Base-by-base conservation (phyloP, 2,888 invertebrate genomes). In the Invenusta paracnida region DNA sequence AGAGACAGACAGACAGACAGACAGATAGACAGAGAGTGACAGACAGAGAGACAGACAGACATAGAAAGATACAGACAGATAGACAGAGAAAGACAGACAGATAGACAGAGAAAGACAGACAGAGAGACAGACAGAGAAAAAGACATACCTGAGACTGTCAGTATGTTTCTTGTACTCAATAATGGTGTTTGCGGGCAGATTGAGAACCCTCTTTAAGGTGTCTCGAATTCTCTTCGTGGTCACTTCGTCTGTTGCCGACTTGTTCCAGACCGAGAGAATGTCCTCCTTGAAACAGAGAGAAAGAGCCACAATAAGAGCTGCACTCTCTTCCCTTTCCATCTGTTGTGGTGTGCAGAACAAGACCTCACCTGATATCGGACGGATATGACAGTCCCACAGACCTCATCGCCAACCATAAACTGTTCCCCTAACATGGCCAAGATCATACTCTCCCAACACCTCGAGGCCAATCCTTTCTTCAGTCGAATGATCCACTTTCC, bases 341-440 rank as follows among this genome's bases (percentile, higher is more conserved):
- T n/a, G n/a, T n/a, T n/a, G n/a, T n/a, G n/a, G n/a, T n/a, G n/a
- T n/a, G n/a, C n/a, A n/a, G n/a, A n/a, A n/a, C n/a, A n/a, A n/a
- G 66, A 73, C 31, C 88, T 89, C 90, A 95, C 95, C 93, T 95
- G 96, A 93, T 95, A 96, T 90, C 97, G 94, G 88, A 98, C 95
- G 85, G 97, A 97, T 89, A 98, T 95, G 88, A 98, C 98, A 87
- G 97, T 95, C 23, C 98, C 99, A 92, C 98, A 99, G 89, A 99
- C 96, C 93, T 99, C 99, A 89, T 96, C 95, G 25, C 97, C 97
- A 67, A 98, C 97, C 94, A 97, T 95, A 93, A 98, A 98, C 93
- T 98, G 98, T 92, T 98, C 98, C 0, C 98, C 98, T 89, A 99
- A 93, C 95, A 99, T 96, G 87, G 98, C 98, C 93, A 99, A 94